Evolutionary conservation across 2,797 vertebrate species (phyloP).

Genomic region (Hemitrygon akajei): DNA sequence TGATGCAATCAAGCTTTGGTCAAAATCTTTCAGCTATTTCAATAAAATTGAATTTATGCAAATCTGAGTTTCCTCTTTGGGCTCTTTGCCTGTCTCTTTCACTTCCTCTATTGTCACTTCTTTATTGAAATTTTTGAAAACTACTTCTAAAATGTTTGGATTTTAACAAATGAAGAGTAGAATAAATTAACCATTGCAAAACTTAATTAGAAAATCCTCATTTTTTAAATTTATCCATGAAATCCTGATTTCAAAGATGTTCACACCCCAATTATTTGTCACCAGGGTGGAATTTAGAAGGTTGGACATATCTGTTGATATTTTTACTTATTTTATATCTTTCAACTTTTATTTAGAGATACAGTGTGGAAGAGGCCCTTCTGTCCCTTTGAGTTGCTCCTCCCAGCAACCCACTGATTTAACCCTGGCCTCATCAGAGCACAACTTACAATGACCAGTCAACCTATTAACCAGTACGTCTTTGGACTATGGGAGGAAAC

Average conservation of each 20-base stretch:
- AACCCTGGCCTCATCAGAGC: too few species aligned
- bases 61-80: constrained; percentile 19
- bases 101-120: neutral
- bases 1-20: neutral
- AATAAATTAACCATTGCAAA: too few species aligned
- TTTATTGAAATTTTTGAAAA: neutral
- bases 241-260: too few species aligned
- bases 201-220: neutral
- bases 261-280: neutral
- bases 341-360: too few species aligned
- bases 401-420: too few species aligned
- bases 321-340: neutral
- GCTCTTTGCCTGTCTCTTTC: neutral
- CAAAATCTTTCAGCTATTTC: neutral
- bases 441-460: too few species aligned
- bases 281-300: neutral
- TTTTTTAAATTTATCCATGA: neutral
- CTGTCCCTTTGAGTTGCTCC: too few species aligned
- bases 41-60: neutral
- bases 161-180: neutral
- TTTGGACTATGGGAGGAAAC: too few species aligned
- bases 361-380: too few species aligned
- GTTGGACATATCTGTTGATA: neutral
- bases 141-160: neutral
- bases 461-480: too few species aligned